Evolutionary conservation across 1,140 invertebrate genomes (phyloP).

Genomic region (Rhizoglyphus robini): DNA sequence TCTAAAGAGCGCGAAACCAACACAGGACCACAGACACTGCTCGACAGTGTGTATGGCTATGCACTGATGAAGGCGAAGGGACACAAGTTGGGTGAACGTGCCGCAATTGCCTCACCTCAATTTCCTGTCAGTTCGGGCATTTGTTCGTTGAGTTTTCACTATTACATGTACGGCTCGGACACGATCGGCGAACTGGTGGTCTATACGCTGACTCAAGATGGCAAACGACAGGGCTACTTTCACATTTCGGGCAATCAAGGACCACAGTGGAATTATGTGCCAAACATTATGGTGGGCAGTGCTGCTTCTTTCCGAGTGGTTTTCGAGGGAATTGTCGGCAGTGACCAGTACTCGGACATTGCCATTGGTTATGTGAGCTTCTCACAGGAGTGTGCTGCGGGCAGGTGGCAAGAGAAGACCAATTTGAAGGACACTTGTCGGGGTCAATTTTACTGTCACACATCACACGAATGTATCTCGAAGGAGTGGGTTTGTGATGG

Average conservation of each 20-base stretch:
- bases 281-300: conserved; percentile 25
- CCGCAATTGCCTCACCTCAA: conserved; percentile 26
- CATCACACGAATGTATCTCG: neutral
- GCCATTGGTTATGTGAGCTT: conserved; percentile 33
- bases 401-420: neutral
- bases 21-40: neutral
- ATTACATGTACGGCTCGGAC: conserved; percentile 30
- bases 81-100: conserved; percentile 24
- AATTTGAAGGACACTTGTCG: neutral
- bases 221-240: conserved; percentile 5
- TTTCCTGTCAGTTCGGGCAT: conserved; percentile 28
- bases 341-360: conserved; percentile 29
- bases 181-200: conserved; percentile 30
- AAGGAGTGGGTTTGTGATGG: conserved; percentile 7
- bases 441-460: neutral
- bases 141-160: conserved; percentile 31
- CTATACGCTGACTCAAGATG: conserved; percentile 5
- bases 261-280: conserved; percentile 17
- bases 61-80: conserved; percentile 26
- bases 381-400: conserved; percentile 28
- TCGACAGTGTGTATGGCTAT: conserved; percentile 21
- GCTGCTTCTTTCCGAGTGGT: conserved; percentile 26
- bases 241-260: conserved; percentile 26
- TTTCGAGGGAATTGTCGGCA: conserved; percentile 28
- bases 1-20: neutral